Percentiles rank a stretch among this genome's conserved stretches.
phyloP scores from a whole-genome alignment of 2,888 invertebrate genomes.

The Eupithecia exiguata region DNA sequence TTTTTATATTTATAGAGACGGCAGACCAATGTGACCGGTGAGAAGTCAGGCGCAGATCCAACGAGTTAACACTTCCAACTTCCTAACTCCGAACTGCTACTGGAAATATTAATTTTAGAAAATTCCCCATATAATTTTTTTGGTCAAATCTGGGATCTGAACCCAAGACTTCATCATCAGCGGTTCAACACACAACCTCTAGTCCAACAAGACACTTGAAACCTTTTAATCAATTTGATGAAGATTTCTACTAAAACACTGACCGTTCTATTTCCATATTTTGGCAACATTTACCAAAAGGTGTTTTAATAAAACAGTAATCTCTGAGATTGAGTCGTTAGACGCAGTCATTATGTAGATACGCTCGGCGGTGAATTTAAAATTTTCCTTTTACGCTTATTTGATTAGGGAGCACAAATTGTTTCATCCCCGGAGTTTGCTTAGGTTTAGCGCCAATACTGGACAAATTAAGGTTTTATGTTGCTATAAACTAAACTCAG shows the following conservation, averaged over 20 bases:
- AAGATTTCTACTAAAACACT: neutral
- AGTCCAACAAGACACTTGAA: no score
- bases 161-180: no score
- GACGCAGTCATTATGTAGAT: constrained; percentile 71
- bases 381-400: constrained; percentile 70
- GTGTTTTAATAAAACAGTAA: constrained; percentile 54
- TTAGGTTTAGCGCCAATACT: constrained; percentile 49
- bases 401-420: constrained; percentile 75
- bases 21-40: no score
- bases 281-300: constrained; percentile 29
- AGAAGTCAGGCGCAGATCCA: no score
- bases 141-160: no score
- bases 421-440: constrained; percentile 67
- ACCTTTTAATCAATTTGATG: neutral
- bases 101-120: no score
- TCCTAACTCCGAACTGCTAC: no score
- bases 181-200: no score
- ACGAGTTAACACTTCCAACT: no score
- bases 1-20: no score
- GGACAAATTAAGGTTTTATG: constrained; percentile 25
- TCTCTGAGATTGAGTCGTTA: constrained; percentile 68
- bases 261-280: constrained; percentile 14
- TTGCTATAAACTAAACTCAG: constrained; percentile 4
- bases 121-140: no score
- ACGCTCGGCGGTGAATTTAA: constrained; percentile 58